Evolutionary conservation across 2,888 invertebrate species (phyloP), one percentile per base, ranked within the genome.

Genomic region (Liodrosophila aerea): DNA sequence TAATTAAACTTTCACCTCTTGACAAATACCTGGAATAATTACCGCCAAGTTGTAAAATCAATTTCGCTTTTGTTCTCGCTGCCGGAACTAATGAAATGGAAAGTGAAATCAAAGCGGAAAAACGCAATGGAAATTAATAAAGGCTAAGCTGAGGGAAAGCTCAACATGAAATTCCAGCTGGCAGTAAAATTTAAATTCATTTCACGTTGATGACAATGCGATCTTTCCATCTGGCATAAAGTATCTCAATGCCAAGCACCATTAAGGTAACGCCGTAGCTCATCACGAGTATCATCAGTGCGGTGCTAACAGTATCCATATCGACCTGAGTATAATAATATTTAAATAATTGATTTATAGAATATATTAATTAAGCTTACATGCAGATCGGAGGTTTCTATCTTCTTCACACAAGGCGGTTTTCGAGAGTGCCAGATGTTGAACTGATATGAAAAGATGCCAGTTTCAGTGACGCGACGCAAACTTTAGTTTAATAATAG

Each of bases 351-450:
- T 2, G 13, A 0, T 8, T 0, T 3, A 40, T 2, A 4, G 0
- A 1, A 29, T 43, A n/a, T 8, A 34, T 16, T 0, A 8, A 0
- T 0, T 0, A 5, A 46, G 85, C 87, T 80, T 64, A 90, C 89
- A 64, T 78, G 80, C 54, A 90, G 85, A 74, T 90, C 89, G 15
- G 86, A 85, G 31, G 88, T 82, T 52, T 89, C 88, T 16, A 90
- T 81, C 66, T 87, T 84, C 71, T 88, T 88, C 1, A 92, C 91
- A 76, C 94, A 94, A 0, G 89, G 89, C 0, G 93, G 93, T 76
- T 92, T 92, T 0, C 90, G 89, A 18, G 92, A 92, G 80, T 93
- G 92, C 92, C 93, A 93, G 47, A 91, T 78, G 12, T 91, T 90
- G 61, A 91, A 89, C 45, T 93, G 91, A 47, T 93, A 91, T 4